These are phyloP conservation scores for Anodontia alba DNA, from an alignment of 2,888 invertebrate species.

Conservation along the genomic window DNA sequence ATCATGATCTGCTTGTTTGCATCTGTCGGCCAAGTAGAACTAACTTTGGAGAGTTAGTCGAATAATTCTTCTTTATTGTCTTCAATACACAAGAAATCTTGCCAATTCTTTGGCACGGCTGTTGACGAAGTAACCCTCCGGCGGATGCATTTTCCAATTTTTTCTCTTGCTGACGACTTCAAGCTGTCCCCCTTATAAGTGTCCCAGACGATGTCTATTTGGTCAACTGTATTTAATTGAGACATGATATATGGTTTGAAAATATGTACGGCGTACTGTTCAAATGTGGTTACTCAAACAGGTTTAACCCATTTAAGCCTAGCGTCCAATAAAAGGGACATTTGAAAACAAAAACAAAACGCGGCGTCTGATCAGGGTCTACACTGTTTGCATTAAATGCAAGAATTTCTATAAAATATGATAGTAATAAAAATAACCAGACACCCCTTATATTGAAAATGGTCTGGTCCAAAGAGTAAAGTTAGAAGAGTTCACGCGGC, in stretches of 20 bases:
- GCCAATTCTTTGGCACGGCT: neutral
- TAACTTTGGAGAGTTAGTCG: neutral
- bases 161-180: slow-evolving; percentile 1
- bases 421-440: too few relatives aligned
- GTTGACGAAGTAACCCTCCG: neutral
- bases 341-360: too few relatives aligned
- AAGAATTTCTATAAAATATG: too few relatives aligned
- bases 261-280: neutral
- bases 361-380: too few relatives aligned
- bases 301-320: too few relatives aligned
- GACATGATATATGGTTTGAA: neutral
- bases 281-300: too few relatives aligned
- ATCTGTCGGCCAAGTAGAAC: neutral
- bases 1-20: neutral
- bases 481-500: too few relatives aligned
- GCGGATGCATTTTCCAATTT: neutral
- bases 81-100: neutral
- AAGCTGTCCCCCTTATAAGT: too few relatives aligned
- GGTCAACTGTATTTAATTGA: neutral
- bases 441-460: too few relatives aligned
- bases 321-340: too few relatives aligned
- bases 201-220: neutral
- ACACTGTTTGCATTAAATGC: too few relatives aligned
- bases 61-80: neutral
- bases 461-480: too few relatives aligned